Conservation (phyloP, 2,888 invertebrate genomes). For the Tetheella fluctuosa region DNA sequence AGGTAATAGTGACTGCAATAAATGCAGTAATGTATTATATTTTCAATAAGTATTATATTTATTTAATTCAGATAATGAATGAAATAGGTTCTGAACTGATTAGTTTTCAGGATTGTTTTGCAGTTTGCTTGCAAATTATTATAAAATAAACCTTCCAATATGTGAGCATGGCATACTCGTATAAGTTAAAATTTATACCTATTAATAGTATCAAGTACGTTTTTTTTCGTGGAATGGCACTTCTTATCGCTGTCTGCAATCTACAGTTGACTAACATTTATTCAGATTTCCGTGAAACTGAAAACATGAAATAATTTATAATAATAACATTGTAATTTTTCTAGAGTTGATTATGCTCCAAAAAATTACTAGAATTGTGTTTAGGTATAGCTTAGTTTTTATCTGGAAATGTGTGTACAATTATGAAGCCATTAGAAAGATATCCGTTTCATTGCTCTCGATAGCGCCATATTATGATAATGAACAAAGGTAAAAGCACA, state of each 20-base stretch:
- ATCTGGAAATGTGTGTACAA: no score
- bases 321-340: not conserved
- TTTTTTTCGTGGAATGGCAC: conserved; percentile 52
- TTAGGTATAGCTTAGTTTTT: no score
- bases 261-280: conserved; percentile 53
- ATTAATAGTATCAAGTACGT: no score
- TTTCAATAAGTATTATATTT: no score
- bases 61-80: no score
- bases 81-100: no score
- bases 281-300: conserved; percentile 24
- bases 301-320: not conserved
- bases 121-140: not conserved
- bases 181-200: no score
- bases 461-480: conserved; percentile 20
- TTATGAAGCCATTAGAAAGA: not conserved
- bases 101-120: no score
- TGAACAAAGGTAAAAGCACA: conserved; percentile 32
- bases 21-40: no score
- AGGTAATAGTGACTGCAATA: no score
- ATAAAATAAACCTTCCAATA: not conserved
- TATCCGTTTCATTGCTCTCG: conserved; percentile 25
- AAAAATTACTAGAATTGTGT: no score
- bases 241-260: conserved; percentile 67
- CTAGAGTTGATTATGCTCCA: no score
- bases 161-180: not conserved